A percentile compares a stretch with the other conserved stretches of the same genome.
phyloP scores from a whole-genome alignment of 2,888 invertebrate genomes.

The Priocnemis perturbator region DNA sequence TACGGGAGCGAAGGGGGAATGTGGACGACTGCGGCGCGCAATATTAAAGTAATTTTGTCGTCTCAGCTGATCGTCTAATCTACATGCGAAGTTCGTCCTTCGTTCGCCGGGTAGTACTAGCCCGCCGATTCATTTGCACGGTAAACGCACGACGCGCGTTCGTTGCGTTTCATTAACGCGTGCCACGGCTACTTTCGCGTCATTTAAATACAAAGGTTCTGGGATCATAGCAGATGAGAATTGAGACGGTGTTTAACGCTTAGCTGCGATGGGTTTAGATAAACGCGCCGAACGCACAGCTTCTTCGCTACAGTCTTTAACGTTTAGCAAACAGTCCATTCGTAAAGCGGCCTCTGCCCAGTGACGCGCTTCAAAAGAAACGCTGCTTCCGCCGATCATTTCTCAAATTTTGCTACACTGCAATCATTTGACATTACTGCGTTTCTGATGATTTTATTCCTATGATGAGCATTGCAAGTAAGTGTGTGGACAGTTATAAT shows the following conservation, averaged over 20 bases:
- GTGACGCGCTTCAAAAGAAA: too few relatives aligned
- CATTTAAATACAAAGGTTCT: constrained; percentile 53
- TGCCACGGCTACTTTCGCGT: constrained; percentile 21
- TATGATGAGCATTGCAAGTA: too few relatives aligned
- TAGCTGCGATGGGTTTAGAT: constrained; percentile 34
- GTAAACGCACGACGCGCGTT: constrained; percentile 18
- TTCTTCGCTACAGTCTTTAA: too few relatives aligned
- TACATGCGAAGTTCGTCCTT: constrained; percentile 30
- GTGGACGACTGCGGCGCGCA: too few relatives aligned
- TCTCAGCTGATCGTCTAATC: constrained; percentile 21
- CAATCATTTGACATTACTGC: too few relatives aligned
- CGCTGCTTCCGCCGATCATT: too few relatives aligned
- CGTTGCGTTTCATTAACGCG: constrained; percentile 45
- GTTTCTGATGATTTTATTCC: too few relatives aligned
- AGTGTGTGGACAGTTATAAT: too few relatives aligned
- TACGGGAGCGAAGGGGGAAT: not conserved
- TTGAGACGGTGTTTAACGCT: constrained; percentile 41
- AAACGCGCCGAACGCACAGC: constrained; percentile 19
- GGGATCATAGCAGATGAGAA: constrained; percentile 21
- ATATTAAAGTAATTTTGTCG: not conserved
- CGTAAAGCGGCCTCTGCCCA: too few relatives aligned
- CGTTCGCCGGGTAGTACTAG: not conserved
- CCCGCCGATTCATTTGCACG: constrained; percentile 41
- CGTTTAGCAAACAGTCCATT: too few relatives aligned
- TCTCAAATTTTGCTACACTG: too few relatives aligned